A percentile compares a stretch with the other conserved stretches of the same genome.
Conservation (phyloP, 2,888 invertebrate genomes). For the Adineta ricciae region DNA sequence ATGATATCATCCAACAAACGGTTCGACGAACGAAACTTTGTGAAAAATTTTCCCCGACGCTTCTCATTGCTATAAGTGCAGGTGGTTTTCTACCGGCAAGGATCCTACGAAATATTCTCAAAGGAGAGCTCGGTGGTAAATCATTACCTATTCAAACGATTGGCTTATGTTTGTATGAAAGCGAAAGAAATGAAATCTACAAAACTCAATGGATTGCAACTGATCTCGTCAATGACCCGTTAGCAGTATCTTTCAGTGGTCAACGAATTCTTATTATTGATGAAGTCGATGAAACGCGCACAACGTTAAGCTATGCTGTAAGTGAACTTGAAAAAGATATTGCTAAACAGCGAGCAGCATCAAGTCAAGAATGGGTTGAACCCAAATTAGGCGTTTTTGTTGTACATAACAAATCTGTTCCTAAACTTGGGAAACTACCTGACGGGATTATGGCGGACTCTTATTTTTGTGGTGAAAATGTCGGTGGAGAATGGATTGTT, state of each 20-base stretch:
- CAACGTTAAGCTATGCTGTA: background rate
- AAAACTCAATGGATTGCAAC: conserved; percentile 5
- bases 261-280: background rate
- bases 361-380: background rate
- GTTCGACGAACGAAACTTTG: background rate
- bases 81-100: background rate
- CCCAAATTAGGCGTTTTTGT: background rate
- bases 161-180: background rate
- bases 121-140: background rate
- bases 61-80: background rate
- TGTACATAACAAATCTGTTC: background rate
- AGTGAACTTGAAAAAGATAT: background rate
- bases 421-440: background rate
- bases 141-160: background rate
- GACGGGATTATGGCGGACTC: background rate
- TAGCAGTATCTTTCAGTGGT: background rate
- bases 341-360: background rate
- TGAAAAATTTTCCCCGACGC: background rate
- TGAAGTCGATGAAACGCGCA: background rate
- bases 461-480: background rate
- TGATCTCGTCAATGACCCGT: background rate
- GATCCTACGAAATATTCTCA: background rate
- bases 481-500: background rate
- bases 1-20: background rate
- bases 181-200: background rate